A percentile compares a stretch with the other conserved stretches of the same genome.
Evolutionary conservation across 2,113 vertebrate genomes (phyloP).

Genomic region (Capra hircus): DNA sequence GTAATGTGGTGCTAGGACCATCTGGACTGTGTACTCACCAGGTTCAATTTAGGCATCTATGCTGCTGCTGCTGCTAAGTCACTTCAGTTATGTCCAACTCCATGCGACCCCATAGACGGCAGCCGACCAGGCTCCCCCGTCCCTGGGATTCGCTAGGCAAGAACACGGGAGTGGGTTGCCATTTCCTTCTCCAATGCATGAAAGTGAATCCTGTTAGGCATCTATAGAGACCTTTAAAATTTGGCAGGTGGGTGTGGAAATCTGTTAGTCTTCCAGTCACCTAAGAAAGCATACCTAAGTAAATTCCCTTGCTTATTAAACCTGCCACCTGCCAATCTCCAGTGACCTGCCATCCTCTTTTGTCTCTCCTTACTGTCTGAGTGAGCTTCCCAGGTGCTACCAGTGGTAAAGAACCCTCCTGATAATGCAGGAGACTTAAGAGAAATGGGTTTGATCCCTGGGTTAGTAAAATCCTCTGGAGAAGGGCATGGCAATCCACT

Average conservation of each 20-base stretch:
- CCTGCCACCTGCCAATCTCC: background rate
- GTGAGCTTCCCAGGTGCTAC: background rate
- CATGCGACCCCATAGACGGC: too few relatives aligned
- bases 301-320: background rate
- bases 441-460: background rate
- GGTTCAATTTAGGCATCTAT: background rate
- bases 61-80: too few relatives aligned
- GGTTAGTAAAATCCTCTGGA: background rate
- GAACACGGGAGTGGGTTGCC: too few relatives aligned
- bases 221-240: background rate
- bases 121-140: too few relatives aligned
- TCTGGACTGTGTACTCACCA: background rate
- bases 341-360: background rate
- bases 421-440: background rate
- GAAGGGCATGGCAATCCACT: accelerated
- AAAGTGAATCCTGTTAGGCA: too few relatives aligned
- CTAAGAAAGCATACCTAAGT: background rate
- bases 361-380: background rate
- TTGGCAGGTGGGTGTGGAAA: background rate
- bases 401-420: background rate
- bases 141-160: too few relatives aligned
- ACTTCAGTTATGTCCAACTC: too few relatives aligned
- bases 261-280: background rate
- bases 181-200: too few relatives aligned
- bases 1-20: background rate